Evolutionary conservation across 2,888 invertebrate genomes (phyloP), one percentile per base, ranked within the genome.

Genomic region (Oeneis ivallda): DNA sequence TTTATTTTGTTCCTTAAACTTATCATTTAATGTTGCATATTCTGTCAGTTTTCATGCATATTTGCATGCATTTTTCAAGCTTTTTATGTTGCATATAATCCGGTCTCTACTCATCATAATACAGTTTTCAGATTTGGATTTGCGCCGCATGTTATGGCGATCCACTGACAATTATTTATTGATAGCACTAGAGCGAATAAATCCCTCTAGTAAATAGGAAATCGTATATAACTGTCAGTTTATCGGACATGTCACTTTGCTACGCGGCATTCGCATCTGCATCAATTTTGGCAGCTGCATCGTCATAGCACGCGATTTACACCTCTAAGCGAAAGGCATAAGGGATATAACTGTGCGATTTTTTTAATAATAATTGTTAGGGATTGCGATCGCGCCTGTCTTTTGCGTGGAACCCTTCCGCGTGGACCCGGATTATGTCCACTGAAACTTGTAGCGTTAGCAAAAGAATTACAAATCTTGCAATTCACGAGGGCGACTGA

Each of bases 351-450:
- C 67, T 2, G 37, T 41, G n/a, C 59, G 64, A 13, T 19, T 32
- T 37, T 41, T 32, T 67, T 62, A 68, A 70, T 67, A 66, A 68
- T 69, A 75, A 75, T 74, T 73, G 73, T 66, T 64, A 70, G 72
- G 74, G 75, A 76, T 76, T 68, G 71, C 66, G 71, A 72, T 79
- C 84, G 82, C 85, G 87, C 86, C 87, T 83, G 84, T 82, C 83
- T 82, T 85, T 85, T 82, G 79, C 75, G 74, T 70, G 68, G 73
- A 86, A 85, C 87, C 87, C 87, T 87, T 87, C 87, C 87, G 87
- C 83, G 81, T 86, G 77, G 80, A 81, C 80, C 76, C 66, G 77
- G 80, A 81, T 83, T 84, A 82, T 71, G 75, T 79, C 80, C 78
- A 73, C 32, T 53, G 72, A 74, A 79, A 74, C 47, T 65, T 64